These are phyloP conservation scores for Neuroscelio doddi DNA, from an alignment of 2,888 invertebrate genomes.

Conservation along the genomic window DNA sequence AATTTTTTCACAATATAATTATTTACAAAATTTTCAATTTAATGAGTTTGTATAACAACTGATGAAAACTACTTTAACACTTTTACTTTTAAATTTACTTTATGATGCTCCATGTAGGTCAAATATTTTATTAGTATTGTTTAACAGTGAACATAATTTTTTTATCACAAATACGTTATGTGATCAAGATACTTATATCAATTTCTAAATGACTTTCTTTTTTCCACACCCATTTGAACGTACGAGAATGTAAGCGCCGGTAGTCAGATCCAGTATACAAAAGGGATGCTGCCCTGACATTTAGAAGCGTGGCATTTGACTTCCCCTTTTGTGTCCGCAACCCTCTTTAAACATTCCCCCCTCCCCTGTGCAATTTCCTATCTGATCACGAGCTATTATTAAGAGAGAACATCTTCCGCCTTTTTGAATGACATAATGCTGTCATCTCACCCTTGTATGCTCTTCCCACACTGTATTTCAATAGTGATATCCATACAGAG, in stretches of 20 bases:
- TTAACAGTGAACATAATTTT: no score
- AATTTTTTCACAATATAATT: no score
- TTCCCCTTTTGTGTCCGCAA: slow-evolving; percentile 41
- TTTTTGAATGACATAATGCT: slow-evolving; percentile 59
- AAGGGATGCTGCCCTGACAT: slow-evolving; percentile 66
- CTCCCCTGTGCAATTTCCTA: slow-evolving; percentile 62
- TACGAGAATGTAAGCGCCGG: slow-evolving; percentile 23
- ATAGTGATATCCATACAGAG: slow-evolving; percentile 31
- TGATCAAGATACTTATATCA: no score
- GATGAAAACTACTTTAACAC: no score
- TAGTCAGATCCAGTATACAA: slow-evolving; percentile 33
- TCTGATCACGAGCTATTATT: slow-evolving; percentile 58
- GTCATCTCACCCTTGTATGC: slow-evolving; percentile 55
- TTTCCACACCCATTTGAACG: slow-evolving; percentile 3
- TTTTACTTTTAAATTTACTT: no score
- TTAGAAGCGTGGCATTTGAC: slow-evolving; percentile 65
- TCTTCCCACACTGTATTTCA: slow-evolving; percentile 63
- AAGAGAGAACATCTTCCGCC: slow-evolving; percentile 59
- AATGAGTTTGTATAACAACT: no score
- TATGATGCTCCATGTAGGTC: no score
- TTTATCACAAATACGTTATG: no score
- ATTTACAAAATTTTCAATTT: no score
- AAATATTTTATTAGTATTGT: no score
- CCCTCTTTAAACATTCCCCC: slow-evolving; percentile 56
- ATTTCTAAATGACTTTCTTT: no score